Base-by-base conservation (phyloP, 2,888 invertebrate genomes). In the Ligdia adustata region DNA sequence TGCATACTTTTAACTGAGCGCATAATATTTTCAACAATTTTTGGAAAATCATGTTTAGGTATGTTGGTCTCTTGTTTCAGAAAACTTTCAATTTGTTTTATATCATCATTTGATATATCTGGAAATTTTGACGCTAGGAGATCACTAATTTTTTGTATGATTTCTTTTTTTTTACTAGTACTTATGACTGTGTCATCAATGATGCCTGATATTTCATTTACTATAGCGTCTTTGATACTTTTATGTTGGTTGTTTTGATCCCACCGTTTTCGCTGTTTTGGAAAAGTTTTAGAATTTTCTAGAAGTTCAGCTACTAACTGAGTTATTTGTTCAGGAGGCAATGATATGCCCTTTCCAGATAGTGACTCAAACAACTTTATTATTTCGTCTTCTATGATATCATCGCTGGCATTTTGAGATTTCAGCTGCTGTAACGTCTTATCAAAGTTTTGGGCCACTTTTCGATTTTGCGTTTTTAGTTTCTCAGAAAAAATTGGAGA, bases 41-140 rank as follows among this genome's bases (percentile, higher is more conserved):
- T 22, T 3, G 43, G 20, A 9, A 57, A 59, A 41, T 60, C 45
- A 7, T 33, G 24, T n/a, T 45, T 27, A 6, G 55, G 15, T 28
- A 68, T 32, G 4, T 49, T 28, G 6, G 53, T 48, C 11, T 57
- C 55, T 26, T 61, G 37, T 32, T 46, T 43, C 20, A 67, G 33
- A 26, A 56, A 50, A 28, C 51, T 34, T 1, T 9, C 13, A n/a
- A 65, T 42, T 15, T 60, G 46, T 52, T 51, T 2, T 60, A 32
- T 2, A 11, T 47, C 33, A 22, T 9, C 29, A 13, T 35, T 13
- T 2, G 35, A 22, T 0, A 47, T 5, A 9, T 24, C 29, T 15
- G 57, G 39, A 4, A 61, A 27, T 33, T 53, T 45, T 20, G 59
- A 53, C n/a, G 52, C 33, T 11, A 69, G 15, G 9, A 57, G 33